Evolutionary conservation across 2,888 invertebrate genomes (phyloP), one percentile per base, ranked within the genome.

Genomic region (Sminthurinus aureus): DNA sequence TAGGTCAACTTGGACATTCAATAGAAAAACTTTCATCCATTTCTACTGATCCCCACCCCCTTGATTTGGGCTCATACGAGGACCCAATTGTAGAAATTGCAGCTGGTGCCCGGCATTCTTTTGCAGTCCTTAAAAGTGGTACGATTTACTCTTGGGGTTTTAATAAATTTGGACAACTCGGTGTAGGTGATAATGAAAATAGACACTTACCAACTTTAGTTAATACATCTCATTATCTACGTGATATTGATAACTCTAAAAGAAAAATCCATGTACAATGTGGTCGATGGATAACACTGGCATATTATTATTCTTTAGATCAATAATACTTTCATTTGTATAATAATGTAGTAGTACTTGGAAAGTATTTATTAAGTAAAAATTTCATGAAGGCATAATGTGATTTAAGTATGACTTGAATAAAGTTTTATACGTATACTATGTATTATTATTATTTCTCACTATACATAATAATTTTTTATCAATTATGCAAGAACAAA

Each of bases 1-100:
- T 9, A 71, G 71, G 71, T 13, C 92, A 98, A 87, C 95, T 97
- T 0, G 92, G 92, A 13, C 97, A 96, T 90, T 84, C 83, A 20
- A 20, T 18, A 6, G 73, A 74, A 6, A 81, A 79, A 74, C 18
- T 85, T 6, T 73, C 85, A 0, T 78, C 83, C 13, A 83, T 83
- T n/a, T 81, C 74, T 50, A 75, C 83, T 18, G 82, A 83, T 64
- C 88, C 87, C 0, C 85, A 84, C 82, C 88, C 88, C 0, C 79
- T 88, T 12, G 87, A 88, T 51, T 83, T 88, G 22, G 88, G 88
- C 12, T 85, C 86, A 12, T 85, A 81, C 0, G 85, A 86, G 64
- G 85, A 88, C 79, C 87, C 87, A 22, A 83, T 88, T 20, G 58
- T 85, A 24, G 69, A 79, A 15, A 85, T 88, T 80, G 74, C 85